Percentiles rank a stretch among this genome's conserved stretches.
These are phyloP conservation scores for Anoplophora glabripennis DNA, from an alignment of 1,140 invertebrate species.

Conservation along the genomic window DNA sequence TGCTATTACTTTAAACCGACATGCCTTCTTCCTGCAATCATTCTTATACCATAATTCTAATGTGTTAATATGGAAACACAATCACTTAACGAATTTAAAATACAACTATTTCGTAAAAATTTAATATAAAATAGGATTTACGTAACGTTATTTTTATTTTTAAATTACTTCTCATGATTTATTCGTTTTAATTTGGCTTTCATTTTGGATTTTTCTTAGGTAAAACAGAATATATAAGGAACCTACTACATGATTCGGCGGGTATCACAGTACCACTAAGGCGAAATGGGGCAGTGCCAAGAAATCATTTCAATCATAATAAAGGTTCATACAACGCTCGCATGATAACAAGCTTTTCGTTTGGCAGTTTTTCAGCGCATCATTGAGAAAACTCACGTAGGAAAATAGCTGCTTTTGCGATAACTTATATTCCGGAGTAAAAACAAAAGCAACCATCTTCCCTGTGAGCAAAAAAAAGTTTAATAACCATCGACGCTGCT, in stretches of 20 bases:
- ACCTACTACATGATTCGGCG: conserved; percentile 46
- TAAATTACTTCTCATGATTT: not conserved
- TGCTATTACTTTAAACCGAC: no score
- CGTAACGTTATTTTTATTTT: not conserved
- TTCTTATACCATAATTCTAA: no score
- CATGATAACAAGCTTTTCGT: not conserved
- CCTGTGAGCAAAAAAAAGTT: no score
- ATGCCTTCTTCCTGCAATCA: no score
- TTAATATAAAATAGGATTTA: not conserved
- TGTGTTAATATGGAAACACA: not conserved
- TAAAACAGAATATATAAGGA: conserved; percentile 48
- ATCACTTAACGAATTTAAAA: no score
- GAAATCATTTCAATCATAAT: conserved; percentile 46
- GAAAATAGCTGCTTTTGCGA: no score
- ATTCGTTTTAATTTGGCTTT: conserved; percentile 1
- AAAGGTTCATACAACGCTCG: conserved; percentile 37
- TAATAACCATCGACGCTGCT: no score
- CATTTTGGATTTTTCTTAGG: conserved; percentile 21
- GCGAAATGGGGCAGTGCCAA: conserved; percentile 36
- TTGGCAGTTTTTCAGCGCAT: no score
- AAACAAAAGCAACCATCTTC: no score
- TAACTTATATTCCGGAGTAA: no score
- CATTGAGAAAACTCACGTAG: no score
- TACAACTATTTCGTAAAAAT: no score
- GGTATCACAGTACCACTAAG: conserved; percentile 47